Conservation (phyloP, 2,888 invertebrate species). For the Anthophora plumipes region DNA sequence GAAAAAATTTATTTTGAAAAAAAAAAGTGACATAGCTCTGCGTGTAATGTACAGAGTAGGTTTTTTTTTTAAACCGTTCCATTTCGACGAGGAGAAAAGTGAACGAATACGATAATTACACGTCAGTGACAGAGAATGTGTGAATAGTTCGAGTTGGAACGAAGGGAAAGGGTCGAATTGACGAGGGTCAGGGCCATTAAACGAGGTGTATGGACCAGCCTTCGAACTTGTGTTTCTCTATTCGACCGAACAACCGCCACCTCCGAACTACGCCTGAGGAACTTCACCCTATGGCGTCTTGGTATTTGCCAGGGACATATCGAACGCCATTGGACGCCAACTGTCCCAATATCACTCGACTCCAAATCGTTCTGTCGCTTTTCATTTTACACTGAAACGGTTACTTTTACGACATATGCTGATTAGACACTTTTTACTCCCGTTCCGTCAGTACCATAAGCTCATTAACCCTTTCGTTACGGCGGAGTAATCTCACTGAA, state of each 20-base stretch:
- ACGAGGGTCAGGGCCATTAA: slow-evolving; percentile 41
- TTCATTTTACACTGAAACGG: too few relatives aligned
- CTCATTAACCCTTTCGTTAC: too few relatives aligned
- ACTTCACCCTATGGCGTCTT: slow-evolving; percentile 37
- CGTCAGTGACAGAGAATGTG: slow-evolving; percentile 8
- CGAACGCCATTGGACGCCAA: slow-evolving; percentile 34
- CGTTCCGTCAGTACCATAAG: too few relatives aligned
- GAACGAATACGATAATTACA: too few relatives aligned
- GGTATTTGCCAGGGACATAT: slow-evolving; percentile 49
- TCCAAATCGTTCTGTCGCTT: slow-evolving; percentile 2
- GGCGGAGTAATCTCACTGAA: too few relatives aligned
- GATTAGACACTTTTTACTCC: too few relatives aligned
- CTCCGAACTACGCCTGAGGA: slow-evolving; percentile 18
- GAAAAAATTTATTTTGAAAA: too few relatives aligned
- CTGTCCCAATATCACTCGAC: slow-evolving; percentile 17
- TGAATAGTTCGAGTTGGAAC: slow-evolving; percentile 52
- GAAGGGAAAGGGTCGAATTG: slow-evolving; percentile 36
- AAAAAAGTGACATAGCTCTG: too few relatives aligned
- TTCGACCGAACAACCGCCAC: slow-evolving; percentile 21
- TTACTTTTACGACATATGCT: too few relatives aligned
- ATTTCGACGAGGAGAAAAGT: too few relatives aligned
- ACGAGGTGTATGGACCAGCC: slow-evolving; percentile 35
- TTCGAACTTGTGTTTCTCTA: neutral
- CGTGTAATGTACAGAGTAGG: too few relatives aligned
- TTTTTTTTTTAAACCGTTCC: too few relatives aligned